phyloP scores from a whole-genome alignment of 2,797 vertebrate genomes.

The Tarsius wallacei region DNA sequence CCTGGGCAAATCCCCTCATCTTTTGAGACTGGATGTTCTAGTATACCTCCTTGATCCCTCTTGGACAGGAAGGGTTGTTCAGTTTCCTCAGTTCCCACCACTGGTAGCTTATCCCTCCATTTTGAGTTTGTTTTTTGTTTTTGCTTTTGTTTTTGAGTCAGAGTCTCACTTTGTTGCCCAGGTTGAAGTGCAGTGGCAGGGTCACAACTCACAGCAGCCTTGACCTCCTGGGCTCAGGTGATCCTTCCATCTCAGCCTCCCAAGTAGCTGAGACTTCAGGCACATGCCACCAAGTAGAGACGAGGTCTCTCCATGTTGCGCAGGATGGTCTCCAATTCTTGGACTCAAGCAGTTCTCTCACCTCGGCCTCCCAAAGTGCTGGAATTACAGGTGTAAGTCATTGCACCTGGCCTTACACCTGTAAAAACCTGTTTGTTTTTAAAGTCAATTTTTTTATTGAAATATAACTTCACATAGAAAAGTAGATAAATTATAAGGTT shows the following conservation, averaged over 20 bases:
- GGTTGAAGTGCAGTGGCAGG: neutral
- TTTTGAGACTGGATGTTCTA: neutral
- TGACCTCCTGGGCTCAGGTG: neutral
- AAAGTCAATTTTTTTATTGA: neutral
- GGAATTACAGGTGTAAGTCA: neutral
- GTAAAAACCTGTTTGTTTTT: conserved; percentile 6
- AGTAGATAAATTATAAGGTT: neutral
- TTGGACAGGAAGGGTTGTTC: neutral
- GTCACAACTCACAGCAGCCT: neutral
- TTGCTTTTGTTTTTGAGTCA: neutral
- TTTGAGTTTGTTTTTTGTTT: neutral
- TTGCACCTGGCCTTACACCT: neutral
- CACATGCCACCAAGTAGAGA: neutral
- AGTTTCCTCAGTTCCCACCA: neutral
- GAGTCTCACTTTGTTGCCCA: neutral
- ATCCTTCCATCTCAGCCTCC: neutral
- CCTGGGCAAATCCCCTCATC: neutral
- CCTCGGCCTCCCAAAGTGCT: neutral
- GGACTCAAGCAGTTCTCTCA: neutral
- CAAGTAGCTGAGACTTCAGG: neutral
- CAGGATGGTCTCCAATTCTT: neutral
- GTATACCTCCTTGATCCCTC: neutral
- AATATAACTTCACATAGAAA: neutral
- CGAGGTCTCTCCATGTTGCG: neutral
- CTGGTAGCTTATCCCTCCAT: neutral